Base-by-base conservation (phyloP, 1,140 invertebrate species). In the Drosophila bipectinata region DNA sequence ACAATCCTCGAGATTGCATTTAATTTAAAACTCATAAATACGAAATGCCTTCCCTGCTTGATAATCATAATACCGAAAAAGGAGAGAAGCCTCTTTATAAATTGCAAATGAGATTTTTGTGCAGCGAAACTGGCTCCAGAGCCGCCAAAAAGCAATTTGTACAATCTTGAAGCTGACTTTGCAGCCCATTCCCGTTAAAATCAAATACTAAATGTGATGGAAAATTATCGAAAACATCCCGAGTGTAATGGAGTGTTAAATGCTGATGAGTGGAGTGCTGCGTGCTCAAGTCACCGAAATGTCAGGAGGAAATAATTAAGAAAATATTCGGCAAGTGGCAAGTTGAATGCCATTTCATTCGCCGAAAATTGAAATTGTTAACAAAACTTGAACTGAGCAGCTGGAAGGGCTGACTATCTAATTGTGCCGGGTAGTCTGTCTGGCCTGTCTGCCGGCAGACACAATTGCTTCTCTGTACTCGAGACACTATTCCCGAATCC, bases 11-110 rank as follows among this genome's bases (percentile, higher is more conserved):
- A 79, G 79, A 87, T 85, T 80, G 82, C 77, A 85, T 85, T 85
- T 85, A 72, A 87, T 85, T 85, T 85, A 78, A 85, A 85, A 85
- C 82, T 85, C 82, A 85, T 85, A 85, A 85, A 85, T 85, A 85
- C 82, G 66, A 85, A 85, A 85, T 85, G 82, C 62, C 62, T 24
- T 53, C 30, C 4, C 44, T 26, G 53, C 47, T 58, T 28, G 58
- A 78, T 79, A 73, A 84, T 84, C 73, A 84, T 77, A 79, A 84
- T 84, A 84, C 68, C 76, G 15, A 44, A 44, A n/a, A 41, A 6
- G 41, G 15, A 44, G 14, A 44, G 10, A 44, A 44, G 6, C 76
- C 72, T 79, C 71, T 62, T 24, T 57, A 67, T 60, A 83, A 83
- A 83, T 75, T 79, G 64, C 60, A 49, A 68, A 85, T 76, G 75